Evolutionary conservation across 2,113 vertebrate genomes (phyloP), one percentile per base, ranked within the genome.

Genomic region (Ophthalmolycus amberensis): DNA sequence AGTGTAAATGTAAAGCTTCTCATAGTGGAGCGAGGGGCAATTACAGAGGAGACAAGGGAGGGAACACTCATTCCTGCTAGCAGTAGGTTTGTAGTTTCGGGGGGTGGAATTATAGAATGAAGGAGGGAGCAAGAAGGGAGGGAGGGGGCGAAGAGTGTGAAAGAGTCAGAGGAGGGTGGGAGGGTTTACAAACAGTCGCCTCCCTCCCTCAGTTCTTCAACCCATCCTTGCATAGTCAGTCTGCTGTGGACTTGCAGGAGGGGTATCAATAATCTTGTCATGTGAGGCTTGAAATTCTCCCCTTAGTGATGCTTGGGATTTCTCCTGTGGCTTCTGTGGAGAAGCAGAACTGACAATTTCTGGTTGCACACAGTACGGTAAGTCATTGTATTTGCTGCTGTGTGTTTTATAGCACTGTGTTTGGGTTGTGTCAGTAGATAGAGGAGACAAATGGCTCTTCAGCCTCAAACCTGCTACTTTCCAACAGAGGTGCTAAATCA

Each of bases 201-300:
- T 73, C 83, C 82, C 71, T 83, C 52, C 64, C 80, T 82, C 83
- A 86, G 67, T 91, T 90, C 72, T 77, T 88, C 83, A 87, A 88
- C 89, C 93, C 90, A 89, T 93, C 89, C 80, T 86, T 84, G 66
- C 66, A 80, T 29, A 78, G 85, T 87, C 87, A 89, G 75, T 88
- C 85, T 86, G 79, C 89, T 72, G 80, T 72, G 79, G 89, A 89
- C 89, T 81, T 86, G 79, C 73, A 82, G 74, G 80, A 80, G 64
- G 70, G 74, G 59, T 77, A 74, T 85, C 77, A 83, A 66, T 79
- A 75, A 84, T 68, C 75, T 29, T 22, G 65, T 86, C 59, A 67
- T 78, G 67, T 69, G 74, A 79, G 79, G 86, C 58, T 79, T 81
- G 16, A 82, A 40, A 80, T 81, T 68, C 27, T 15, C 14, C 69